A percentile compares a stretch with the other conserved stretches of the same genome.
Evolutionary conservation across 2,888 invertebrate species (phyloP).

Genomic region (Xanthia togata): DNA sequence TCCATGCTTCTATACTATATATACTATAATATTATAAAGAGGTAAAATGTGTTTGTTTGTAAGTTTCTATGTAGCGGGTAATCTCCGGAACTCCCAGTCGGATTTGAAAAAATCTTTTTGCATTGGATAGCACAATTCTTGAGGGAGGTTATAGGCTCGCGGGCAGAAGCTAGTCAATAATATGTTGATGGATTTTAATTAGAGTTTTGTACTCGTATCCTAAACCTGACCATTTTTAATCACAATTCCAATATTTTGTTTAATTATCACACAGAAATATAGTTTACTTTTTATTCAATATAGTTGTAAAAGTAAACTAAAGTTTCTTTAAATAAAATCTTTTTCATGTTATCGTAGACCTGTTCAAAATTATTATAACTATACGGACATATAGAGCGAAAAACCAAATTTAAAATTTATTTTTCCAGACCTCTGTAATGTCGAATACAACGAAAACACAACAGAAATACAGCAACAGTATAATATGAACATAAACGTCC

Average conservation of each 20-base stretch:
- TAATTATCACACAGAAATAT: neutral
- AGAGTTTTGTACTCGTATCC: neutral
- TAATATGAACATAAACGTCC: slow-evolving; percentile 54
- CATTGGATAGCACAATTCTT: too few species aligned
- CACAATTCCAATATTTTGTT: too few species aligned
- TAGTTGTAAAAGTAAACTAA: neutral
- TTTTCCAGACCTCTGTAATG: slow-evolving; percentile 4
- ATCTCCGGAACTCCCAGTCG: too few species aligned
- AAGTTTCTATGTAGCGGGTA: too few species aligned
- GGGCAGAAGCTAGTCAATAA: neutral
- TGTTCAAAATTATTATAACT: neutral
- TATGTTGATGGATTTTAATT: neutral
- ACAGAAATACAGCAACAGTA: slow-evolving; percentile 22
- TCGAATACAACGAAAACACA: slow-evolving; percentile 19
- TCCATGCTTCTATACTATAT: neutral
- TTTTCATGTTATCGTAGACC: neutral
- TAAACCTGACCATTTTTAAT: too few species aligned
- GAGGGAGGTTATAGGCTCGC: too few species aligned
- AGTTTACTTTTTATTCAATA: neutral
- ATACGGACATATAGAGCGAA: neutral
- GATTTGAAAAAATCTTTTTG: too few species aligned
- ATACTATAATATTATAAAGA: too few species aligned
- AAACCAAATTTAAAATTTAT: slow-evolving; percentile 16
- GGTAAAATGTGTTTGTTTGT: too few species aligned
- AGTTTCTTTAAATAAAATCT: neutral